Evolutionary conservation across 2,888 invertebrate genomes (phyloP).

Genomic region (Tenthredo livida): DNA sequence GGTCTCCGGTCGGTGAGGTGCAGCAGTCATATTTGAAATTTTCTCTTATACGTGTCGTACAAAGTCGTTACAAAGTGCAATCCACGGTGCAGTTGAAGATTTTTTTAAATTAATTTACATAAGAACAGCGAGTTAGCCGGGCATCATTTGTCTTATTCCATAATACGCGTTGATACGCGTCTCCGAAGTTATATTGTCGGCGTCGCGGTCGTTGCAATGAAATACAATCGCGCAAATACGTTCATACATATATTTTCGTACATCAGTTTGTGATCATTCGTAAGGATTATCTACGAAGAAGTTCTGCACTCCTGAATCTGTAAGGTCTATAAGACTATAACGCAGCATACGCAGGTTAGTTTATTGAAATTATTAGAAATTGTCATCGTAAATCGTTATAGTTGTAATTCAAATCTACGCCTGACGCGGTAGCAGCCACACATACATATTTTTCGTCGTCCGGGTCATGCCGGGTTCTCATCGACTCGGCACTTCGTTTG

Average conservation of each 20-base stretch:
- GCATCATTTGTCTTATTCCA: neutral
- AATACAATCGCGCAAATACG: neutral
- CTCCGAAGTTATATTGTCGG: neutral
- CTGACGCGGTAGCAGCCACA: neutral
- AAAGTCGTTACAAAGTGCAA: neutral
- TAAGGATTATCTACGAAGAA: neutral
- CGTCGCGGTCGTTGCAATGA: neutral
- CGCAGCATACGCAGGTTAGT: neutral
- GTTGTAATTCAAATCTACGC: slow-evolving; percentile 5
- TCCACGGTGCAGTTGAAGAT: neutral
- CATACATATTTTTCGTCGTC: neutral
- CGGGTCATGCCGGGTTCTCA: neutral
- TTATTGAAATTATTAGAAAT: neutral
- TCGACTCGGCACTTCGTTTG: neutral
- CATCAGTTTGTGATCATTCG: neutral
- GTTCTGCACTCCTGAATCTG: neutral
- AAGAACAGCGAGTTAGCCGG: neutral
- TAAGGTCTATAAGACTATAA: neutral
- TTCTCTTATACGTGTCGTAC: neutral
- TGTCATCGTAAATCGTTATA: neutral
- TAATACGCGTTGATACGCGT: neutral
- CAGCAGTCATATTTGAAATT: neutral
- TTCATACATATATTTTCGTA: neutral
- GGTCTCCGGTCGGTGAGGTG: neutral
- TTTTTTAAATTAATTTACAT: neutral